Percentiles rank a stretch among this genome's conserved stretches.
phyloP scores from a whole-genome alignment of 2,113 vertebrate genomes.

The Passer domesticus region DNA sequence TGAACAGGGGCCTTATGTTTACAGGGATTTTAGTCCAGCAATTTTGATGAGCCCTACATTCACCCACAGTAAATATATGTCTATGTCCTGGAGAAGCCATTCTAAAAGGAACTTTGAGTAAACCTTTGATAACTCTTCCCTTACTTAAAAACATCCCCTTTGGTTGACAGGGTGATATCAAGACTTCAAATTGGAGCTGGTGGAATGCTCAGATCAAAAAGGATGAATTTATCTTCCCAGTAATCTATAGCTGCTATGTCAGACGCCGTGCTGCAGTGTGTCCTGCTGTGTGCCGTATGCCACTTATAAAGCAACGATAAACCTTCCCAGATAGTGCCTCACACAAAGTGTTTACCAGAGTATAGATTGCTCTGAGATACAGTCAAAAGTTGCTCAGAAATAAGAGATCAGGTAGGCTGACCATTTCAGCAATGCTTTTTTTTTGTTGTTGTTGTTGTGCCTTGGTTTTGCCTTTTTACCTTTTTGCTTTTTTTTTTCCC shows the following conservation, averaged over 20 bases:
- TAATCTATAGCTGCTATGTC: constrained; percentile 44
- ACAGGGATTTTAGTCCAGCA: background rate
- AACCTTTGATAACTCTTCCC: constrained; percentile 45
- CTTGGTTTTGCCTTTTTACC: background rate
- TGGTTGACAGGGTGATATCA: background rate
- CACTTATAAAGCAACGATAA: constrained; percentile 24
- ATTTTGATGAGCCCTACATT: constrained; percentile 31
- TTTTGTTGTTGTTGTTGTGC: background rate
- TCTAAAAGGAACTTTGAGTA: constrained; percentile 33
- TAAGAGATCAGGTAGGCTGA: constrained; percentile 28
- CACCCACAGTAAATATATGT: background rate
- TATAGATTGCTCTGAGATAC: constrained; percentile 11
- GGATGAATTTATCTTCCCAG: constrained; percentile 41
- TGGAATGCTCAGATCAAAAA: constrained; percentile 28
- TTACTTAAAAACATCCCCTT: constrained; percentile 37
- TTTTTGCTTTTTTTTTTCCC: background rate
- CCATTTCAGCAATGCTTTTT: constrained; percentile 26
- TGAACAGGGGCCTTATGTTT: background rate
- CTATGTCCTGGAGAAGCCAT: background rate
- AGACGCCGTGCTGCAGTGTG: background rate
- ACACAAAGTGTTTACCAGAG: constrained; percentile 18
- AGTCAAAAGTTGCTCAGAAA: constrained; percentile 57
- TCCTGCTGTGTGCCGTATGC: constrained; percentile 38
- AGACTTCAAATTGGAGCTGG: constrained; percentile 27
- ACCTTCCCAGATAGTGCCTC: background rate